phyloP scores from a whole-genome alignment of 2,797 vertebrate species.

The Glyptemys insculpta region DNA sequence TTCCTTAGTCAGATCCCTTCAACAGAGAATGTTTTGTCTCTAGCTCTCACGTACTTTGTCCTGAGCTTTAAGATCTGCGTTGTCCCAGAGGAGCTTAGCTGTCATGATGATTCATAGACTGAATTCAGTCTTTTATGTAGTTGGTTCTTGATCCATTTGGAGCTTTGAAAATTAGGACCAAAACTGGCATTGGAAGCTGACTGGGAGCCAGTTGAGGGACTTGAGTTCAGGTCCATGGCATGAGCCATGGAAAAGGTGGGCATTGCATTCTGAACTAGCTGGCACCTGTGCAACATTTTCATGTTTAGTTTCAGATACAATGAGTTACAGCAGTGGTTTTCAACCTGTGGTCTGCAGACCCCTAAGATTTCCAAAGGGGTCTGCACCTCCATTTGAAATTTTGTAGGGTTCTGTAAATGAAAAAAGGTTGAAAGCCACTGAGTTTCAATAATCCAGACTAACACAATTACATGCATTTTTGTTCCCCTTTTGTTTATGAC shows the following conservation, averaged over 20 bases:
- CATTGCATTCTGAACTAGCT: too few relatives aligned
- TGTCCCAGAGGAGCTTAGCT: fast-evolving
- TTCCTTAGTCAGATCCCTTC: not conserved
- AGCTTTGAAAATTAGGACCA: not conserved
- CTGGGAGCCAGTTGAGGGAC: not conserved
- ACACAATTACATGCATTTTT: too few relatives aligned
- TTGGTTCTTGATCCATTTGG: not conserved
- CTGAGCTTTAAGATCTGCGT: not conserved
- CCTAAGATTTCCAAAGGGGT: too few relatives aligned
- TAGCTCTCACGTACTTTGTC: not conserved
- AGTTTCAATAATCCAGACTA: not conserved
- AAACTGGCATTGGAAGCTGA: not conserved
- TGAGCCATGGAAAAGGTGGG: too few relatives aligned
- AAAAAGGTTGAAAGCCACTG: too few relatives aligned
- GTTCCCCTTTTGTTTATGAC: not conserved
- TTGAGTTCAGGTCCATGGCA: not conserved
- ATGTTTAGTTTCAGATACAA: too few relatives aligned
- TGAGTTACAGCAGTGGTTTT: too few relatives aligned
- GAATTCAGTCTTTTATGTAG: not conserved
- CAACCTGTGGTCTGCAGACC: too few relatives aligned
- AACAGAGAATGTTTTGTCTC: not conserved
- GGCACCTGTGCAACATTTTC: too few relatives aligned
- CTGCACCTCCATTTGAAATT: too few relatives aligned
- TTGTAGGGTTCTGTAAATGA: too few relatives aligned
- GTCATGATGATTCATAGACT: not conserved